Percentiles rank a stretch among this genome's conserved stretches.
These are phyloP conservation scores for Hormaphis cornu DNA, from an alignment of 1,140 invertebrate genomes.

Conservation along the genomic window DNA sequence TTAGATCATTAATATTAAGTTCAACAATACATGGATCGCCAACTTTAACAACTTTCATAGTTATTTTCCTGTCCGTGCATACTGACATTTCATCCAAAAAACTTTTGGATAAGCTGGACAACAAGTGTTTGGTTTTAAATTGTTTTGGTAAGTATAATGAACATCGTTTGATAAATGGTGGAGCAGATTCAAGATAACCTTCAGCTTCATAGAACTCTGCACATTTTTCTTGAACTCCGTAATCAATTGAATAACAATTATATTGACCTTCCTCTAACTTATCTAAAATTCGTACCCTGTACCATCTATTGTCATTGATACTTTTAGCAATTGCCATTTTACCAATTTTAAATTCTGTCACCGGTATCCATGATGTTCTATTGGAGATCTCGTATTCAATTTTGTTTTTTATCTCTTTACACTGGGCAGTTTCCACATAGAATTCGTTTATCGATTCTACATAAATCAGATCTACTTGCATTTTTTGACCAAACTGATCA, in stretches of 20 bases:
- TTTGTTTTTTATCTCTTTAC: neutral
- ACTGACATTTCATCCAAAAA: neutral
- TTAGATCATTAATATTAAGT: neutral
- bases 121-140: neutral
- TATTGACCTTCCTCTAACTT: neutral
- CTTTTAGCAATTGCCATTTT: neutral
- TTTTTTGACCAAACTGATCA: neutral
- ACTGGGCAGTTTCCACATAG: neutral
- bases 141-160: neutral
- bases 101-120: neutral
- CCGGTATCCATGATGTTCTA: neutral
- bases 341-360: neutral
- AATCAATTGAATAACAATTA: conserved; percentile 14
- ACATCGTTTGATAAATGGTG: conserved; percentile 18
- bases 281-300: conserved; percentile 6
- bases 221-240: conserved; percentile 8
- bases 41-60: neutral
- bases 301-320: conserved; percentile 4
- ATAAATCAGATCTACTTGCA: neutral
- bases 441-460: neutral
- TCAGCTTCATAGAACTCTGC: neutral
- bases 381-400: neutral
- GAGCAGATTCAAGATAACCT: neutral
- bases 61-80: neutral
- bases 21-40: conserved; percentile 5